These are phyloP conservation scores for Perdita meconis DNA, from an alignment of 2,888 invertebrate genomes.

Conservation along the genomic window DNA sequence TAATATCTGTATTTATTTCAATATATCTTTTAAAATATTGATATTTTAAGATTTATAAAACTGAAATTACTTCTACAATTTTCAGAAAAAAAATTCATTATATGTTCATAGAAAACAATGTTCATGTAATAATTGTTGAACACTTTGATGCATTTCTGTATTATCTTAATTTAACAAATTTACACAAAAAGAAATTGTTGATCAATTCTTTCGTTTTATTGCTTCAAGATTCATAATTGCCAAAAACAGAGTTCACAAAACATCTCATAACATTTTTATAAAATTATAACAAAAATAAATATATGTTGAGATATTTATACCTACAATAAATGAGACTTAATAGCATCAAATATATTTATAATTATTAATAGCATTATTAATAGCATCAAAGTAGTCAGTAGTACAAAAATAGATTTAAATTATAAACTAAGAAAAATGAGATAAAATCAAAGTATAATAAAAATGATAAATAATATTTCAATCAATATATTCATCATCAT, in stretches of 20 bases:
- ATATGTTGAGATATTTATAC: background rate
- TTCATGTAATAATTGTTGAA: background rate
- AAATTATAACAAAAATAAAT: background rate
- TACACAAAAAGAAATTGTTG: background rate
- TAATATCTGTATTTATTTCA: background rate
- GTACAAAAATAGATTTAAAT: background rate
- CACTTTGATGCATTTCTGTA: background rate
- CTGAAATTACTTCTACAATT: background rate
- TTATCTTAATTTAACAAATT: background rate
- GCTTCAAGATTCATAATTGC: background rate
- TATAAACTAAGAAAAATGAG: background rate
- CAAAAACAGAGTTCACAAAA: background rate
- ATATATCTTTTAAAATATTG: background rate
- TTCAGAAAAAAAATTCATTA: background rate
- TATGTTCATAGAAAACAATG: background rate
- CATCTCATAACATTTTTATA: conserved; percentile 11
- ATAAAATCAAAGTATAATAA: background rate
- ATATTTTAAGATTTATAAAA: background rate
- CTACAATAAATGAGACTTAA: background rate
- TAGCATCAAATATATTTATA: no score
- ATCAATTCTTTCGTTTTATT: background rate
- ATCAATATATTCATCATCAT: conserved; percentile 80
- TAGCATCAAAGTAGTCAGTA: background rate
- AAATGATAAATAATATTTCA: conserved; percentile 11
- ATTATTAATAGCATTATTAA: no score